Evolutionary conservation across 1,140 invertebrate species (phyloP).

Genomic region (Pentalonia nigronervosa): DNA sequence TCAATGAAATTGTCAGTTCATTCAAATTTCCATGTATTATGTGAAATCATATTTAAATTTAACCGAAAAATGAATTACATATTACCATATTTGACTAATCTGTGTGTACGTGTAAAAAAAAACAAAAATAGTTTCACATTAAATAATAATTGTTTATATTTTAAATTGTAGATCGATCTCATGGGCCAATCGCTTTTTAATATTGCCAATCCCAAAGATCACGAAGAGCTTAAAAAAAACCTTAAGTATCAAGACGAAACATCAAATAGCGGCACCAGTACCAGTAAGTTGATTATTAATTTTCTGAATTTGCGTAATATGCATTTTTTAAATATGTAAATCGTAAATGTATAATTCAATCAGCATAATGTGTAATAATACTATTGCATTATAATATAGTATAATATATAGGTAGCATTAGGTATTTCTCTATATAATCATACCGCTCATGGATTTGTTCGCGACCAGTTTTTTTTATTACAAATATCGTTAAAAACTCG

Average conservation of each 20-base stretch:
- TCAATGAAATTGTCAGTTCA: not conserved
- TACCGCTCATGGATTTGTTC: not conserved
- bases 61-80: not conserved
- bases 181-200: constrained; percentile 83
- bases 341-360: not conserved
- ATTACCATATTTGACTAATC: not conserved
- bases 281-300: not conserved
- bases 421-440: not conserved
- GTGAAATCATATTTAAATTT: not conserved
- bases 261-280: not conserved
- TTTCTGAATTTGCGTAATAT: not conserved
- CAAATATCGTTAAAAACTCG: not conserved
- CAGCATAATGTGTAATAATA: not conserved
- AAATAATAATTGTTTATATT: not conserved
- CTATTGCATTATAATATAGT: not conserved
- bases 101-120: not conserved
- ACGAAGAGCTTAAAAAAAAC: constrained; percentile 70
- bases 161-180: constrained; percentile 76
- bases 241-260: constrained; percentile 6
- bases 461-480: not conserved
- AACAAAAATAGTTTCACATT: not conserved
- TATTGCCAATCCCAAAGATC: constrained; percentile 80
- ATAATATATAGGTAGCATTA: not conserved
- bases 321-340: not conserved
- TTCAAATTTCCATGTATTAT: not conserved